Evolutionary conservation across 1,140 invertebrate species (phyloP), one percentile per base, ranked within the genome.

Genomic region (Cephus cinctus): DNA sequence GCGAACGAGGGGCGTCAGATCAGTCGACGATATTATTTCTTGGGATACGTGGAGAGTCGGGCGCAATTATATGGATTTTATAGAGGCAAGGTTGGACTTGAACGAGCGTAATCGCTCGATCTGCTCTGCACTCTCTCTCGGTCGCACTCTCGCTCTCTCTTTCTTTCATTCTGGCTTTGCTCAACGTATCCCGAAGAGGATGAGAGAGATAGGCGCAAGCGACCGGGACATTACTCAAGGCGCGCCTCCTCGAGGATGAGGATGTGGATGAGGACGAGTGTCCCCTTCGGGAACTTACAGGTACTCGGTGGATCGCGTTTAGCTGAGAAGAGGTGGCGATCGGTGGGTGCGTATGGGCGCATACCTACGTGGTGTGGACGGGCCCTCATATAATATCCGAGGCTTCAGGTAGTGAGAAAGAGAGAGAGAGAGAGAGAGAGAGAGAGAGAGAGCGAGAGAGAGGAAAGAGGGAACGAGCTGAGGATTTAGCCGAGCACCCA

Each of bases 41-140:
- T 25, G 40, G 23, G 18, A 15, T 43, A 58, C 48, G 42, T n/a
- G n/a, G 48, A 52, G 40, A 35, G 31, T 34, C 35, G 30, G n/a
- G 30, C 30, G 65, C 68, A 67, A 71, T 71, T 71, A 71, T 70
- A 71, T 67, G 67, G 56, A 63, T 61, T 70, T 72, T 70, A 70
- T 69, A 57, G 63, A 52, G 30, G 46, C 53, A 47, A 45, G 38
- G 44, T 52, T 61, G 48, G 54, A 60, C 57, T 62, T 57, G 22
- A 52, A 34, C 51, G 46, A 44, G 44, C 53, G 56, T 69, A 69
- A 73, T 71, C 69, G 67, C 58, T 69, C 61, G 64, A 70, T 71
- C 59, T 65, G 54, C 36, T 25, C 31, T 25, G 21, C 41, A 43
- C 47, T 35, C 40, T 18, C 27, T 41, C 16, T 15, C 19, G 4